A percentile compares a stretch with the other conserved stretches of the same genome.
phyloP scores from a whole-genome alignment of 2,797 vertebrate species.

The Onychomys leucogaster region DNA sequence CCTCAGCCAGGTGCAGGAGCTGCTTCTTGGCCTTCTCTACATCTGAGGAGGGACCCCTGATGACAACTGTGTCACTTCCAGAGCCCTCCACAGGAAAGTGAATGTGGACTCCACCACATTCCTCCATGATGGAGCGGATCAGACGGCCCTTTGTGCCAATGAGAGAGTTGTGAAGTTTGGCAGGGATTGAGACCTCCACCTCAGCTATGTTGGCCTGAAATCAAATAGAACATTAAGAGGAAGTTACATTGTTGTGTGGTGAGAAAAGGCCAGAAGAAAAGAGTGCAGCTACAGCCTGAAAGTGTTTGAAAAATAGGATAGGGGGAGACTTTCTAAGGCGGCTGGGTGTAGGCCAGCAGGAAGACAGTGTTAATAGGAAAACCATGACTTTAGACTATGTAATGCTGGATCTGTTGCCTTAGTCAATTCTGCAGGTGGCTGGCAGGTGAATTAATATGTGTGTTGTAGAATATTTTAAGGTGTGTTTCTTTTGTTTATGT shows the following conservation, averaged over 20 bases:
- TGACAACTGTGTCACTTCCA: slow-evolving; percentile 97
- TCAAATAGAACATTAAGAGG: not conserved
- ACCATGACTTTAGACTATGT: rapidly evolving
- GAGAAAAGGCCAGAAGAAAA: rapidly evolving
- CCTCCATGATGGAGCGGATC: slow-evolving; percentile 99
- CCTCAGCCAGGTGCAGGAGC: slow-evolving; percentile 97
- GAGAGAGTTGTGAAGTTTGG: slow-evolving; percentile 97
- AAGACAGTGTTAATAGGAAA: rapidly evolving
- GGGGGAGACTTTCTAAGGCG: rapidly evolving
- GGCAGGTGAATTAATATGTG: not conserved
- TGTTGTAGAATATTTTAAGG: no score
- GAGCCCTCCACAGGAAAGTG: slow-evolving; percentile 99
- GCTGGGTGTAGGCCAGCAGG: not conserved
- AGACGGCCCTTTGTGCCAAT: slow-evolving; percentile 98
- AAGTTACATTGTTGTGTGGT: not conserved
- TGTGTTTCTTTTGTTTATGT: no score
- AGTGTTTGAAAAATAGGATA: not conserved
- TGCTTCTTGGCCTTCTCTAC: slow-evolving; percentile 98
- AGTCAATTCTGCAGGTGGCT: not conserved
- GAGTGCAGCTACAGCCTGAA: no score
- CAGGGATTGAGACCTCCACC: slow-evolving; percentile 97
- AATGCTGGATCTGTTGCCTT: not conserved
- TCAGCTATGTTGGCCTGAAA: slow-evolving; percentile 97
- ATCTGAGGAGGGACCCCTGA: slow-evolving; percentile 95
- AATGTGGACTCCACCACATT: slow-evolving; percentile 98